A percentile compares a stretch with the other conserved stretches of the same genome.
These are phyloP conservation scores for Scaptodrosophila latifasciaeformis DNA, from an alignment of 2,888 invertebrate genomes.

Conservation along the genomic window DNA sequence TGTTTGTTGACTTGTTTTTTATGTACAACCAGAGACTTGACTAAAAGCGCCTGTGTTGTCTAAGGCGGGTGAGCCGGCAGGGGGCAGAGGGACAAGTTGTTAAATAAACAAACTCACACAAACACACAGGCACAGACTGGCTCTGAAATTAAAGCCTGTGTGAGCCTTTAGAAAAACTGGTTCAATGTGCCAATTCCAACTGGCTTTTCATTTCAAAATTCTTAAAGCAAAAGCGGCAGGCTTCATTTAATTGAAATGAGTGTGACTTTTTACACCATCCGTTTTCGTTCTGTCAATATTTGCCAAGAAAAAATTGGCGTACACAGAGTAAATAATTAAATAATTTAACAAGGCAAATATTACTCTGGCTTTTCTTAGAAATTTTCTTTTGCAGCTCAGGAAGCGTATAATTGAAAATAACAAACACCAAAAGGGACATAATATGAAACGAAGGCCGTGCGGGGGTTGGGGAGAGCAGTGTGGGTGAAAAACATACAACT, in stretches of 20 bases:
- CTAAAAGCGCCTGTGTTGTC: constrained; percentile 42
- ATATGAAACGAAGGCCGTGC: too few relatives aligned
- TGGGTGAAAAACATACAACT: constrained; percentile 14
- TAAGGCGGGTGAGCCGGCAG: constrained; percentile 40
- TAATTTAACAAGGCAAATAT: too few relatives aligned
- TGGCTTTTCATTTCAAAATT: too few relatives aligned
- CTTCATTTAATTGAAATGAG: constrained; percentile 59
- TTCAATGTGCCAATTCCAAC: too few relatives aligned
- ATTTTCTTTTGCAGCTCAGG: too few relatives aligned
- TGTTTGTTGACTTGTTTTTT: constrained; percentile 62
- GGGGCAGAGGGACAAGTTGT: constrained; percentile 17
- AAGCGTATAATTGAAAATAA: too few relatives aligned
- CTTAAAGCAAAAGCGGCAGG: too few relatives aligned
- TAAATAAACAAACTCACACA: not conserved
- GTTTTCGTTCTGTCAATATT: constrained; percentile 48
- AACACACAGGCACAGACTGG: constrained; percentile 7
- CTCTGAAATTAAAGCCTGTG: too few relatives aligned
- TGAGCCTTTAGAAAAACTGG: too few relatives aligned
- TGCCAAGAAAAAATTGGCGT: constrained; percentile 23
- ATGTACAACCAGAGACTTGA: constrained; percentile 58
- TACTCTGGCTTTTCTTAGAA: constrained; percentile 41
- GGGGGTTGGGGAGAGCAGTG: not conserved
- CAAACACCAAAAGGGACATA: too few relatives aligned
- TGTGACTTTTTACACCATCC: constrained; percentile 5
- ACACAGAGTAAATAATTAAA: constrained; percentile 61